Evolutionary conservation across 2,888 invertebrate genomes (phyloP), one percentile per base, ranked within the genome.

Genomic region (Iphiclides podalirius): DNA sequence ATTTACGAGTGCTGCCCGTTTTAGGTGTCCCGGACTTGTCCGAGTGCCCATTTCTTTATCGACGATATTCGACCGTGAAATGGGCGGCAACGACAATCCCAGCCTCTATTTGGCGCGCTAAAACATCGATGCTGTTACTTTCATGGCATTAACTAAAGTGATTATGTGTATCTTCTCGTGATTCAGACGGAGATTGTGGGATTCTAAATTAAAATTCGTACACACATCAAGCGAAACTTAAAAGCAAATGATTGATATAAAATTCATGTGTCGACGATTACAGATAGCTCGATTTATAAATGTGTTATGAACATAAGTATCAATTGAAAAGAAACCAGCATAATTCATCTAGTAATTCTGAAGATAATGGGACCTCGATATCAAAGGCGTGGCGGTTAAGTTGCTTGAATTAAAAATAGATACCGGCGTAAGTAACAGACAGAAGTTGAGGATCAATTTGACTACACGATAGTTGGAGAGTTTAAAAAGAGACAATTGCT

Each of bases 1-100:
- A 80, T 78, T 76, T 77, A 77, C 73, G 68, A 72, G 66, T 60
- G 64, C 60, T 64, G 64, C 65, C 65, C 67, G 11, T 31, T 69
- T 64, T 58, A 54, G 55, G 55, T 52, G 53, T 57, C 59, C 56
- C 31, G n/a, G 55, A 57, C 55, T 56, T 56, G 54, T 56, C 60
- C n/a, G 58, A 52, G 54, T 44, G 34, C 47, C 49, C 23, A 44
- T 42, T 34, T 38, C 34, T 38, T 40, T 39, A 43, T 26, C 17
- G 12, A 42, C 38, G n/a, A 33, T 36, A 35, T 45, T 50, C 43
- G n/a, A 40, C 38, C 39, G 40, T 39, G 37, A 38, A 46, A 33
- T 37, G 17, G 38, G 8, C 31, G 11, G 33, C 31, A 14, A 28
- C 14, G 15, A 33, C 38, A 33, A 46, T 38, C 33, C 37, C 28